Base-by-base conservation (phyloP, 2,113 vertebrate genomes). In the Podarcis raffonei region DNA sequence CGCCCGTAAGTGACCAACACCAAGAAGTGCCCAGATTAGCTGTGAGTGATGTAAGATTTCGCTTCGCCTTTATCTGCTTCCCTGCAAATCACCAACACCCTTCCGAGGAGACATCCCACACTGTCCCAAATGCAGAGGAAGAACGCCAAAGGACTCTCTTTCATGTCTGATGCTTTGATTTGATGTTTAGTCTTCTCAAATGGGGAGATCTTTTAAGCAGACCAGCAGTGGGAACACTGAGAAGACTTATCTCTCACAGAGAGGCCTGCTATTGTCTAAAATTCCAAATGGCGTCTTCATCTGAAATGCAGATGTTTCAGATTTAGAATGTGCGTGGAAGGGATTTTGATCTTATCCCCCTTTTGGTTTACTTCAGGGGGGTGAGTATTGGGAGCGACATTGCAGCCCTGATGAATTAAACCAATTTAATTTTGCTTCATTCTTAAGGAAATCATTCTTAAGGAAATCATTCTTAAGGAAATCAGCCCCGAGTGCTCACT, bases 191-290 rank as follows among this genome's bases (percentile, higher is more conserved):
- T 83, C 89, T 94, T 91, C 90, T 79, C 69, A 68, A 81, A 65
- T 90, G 87, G 91, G 91, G 87, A 94, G 90, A 93, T 95, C 89
- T 95, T 92, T 94, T 94, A 20, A 90, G 48, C 48, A 53, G 42
- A 89, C 65, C 88, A 82, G 78, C 2, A 5, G 79, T 94, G 91
- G 93, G 83, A 94, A 94, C 11, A 42, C 11, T 13, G 89, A 93
- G 90, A 90, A 74, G 57, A 57, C 65, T 87, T 66, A 25, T 84
- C 27, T 95, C 89, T 78, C 89, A 91, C 72, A 25, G 71, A 89
- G 37, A 23, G 75, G 30, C 20, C 32, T 69, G 89, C 90, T 93
- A 82, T 87, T 85, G 93, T 90, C 92, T 92, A 83, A 80, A 86
- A 86, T 88, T 53, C 94, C 92, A 91, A 69, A 88, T 82, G 0